Conservation (phyloP, 2,888 invertebrate species). For the Spilosoma lubricipeda region DNA sequence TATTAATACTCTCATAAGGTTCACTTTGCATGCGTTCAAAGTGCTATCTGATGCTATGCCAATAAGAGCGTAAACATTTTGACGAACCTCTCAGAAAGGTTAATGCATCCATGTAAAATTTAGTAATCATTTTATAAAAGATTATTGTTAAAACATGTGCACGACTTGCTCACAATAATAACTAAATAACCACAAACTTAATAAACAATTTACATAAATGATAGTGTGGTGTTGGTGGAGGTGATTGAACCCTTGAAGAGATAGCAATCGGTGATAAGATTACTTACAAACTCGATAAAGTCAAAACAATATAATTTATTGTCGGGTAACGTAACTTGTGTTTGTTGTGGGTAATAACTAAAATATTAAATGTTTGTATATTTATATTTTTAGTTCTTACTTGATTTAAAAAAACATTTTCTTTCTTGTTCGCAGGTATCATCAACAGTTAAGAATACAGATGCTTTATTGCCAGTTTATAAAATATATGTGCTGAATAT, state of each 20-base stretch:
- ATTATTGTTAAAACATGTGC: background rate
- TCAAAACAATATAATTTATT: background rate
- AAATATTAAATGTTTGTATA: background rate
- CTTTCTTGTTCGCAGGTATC: constrained; percentile 70
- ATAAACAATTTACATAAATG: background rate
- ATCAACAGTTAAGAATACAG: constrained; percentile 70
- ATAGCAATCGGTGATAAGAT: background rate
- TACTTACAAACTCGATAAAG: background rate
- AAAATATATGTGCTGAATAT: constrained; percentile 84
- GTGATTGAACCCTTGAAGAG: background rate
- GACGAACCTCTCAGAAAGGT: no score
- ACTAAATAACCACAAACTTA: background rate
- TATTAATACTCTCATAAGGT: no score
- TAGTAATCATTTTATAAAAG: no score
- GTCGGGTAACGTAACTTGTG: background rate
- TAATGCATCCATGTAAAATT: no score
- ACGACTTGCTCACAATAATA: background rate
- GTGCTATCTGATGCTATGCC: no score
- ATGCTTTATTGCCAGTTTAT: constrained; percentile 85
- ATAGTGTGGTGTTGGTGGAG: background rate
- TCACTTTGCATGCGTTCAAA: no score
- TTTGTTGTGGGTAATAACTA: background rate
- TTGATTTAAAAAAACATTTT: constrained; percentile 18
- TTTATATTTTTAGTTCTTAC: background rate
- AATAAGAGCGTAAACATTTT: no score